Evolutionary conservation across 64 coral and sea anemone species (phyloP).

Genomic region (Porites australiensis): DNA sequence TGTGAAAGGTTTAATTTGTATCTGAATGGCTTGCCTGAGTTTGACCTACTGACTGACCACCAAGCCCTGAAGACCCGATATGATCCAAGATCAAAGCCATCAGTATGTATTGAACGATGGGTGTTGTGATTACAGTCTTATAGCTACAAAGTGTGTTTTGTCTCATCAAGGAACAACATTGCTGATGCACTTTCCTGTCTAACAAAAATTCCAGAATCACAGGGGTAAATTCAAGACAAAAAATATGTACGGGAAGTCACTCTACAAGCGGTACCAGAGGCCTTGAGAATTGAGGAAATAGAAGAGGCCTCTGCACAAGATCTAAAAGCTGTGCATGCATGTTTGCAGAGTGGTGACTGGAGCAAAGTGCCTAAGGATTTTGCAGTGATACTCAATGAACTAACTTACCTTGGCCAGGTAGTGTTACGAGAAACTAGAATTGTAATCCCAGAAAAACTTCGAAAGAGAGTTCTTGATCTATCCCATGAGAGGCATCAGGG

Average conservation of each 20-base stretch:
- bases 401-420: slow-evolving; percentile 41
- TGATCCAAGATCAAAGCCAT: background rate
- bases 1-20: background rate
- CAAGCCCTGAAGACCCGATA: slow-evolving; percentile 8
- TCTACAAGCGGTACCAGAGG: slow-evolving; percentile 5
- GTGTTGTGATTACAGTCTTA: background rate
- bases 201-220: background rate
- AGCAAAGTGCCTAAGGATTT: slow-evolving; percentile 17
- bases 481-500: slow-evolving; percentile 48
- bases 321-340: background rate
- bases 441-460: background rate
- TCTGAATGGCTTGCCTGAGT: background rate
- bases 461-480: slow-evolving; percentile 3
- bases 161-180: background rate
- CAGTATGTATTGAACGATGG: background rate
- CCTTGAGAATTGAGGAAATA: slow-evolving; percentile 12
- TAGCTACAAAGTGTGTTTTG: background rate
- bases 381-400: background rate
- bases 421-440: slow-evolving; percentile 30
- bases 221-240: background rate
- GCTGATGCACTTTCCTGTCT: background rate
- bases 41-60: slow-evolving; percentile 23
- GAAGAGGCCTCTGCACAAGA: background rate
- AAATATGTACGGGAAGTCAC: background rate
- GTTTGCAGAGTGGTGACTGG: slow-evolving; percentile 7